Conservation (phyloP, 2,113 vertebrate species). For the Rhineura floridana region DNA sequence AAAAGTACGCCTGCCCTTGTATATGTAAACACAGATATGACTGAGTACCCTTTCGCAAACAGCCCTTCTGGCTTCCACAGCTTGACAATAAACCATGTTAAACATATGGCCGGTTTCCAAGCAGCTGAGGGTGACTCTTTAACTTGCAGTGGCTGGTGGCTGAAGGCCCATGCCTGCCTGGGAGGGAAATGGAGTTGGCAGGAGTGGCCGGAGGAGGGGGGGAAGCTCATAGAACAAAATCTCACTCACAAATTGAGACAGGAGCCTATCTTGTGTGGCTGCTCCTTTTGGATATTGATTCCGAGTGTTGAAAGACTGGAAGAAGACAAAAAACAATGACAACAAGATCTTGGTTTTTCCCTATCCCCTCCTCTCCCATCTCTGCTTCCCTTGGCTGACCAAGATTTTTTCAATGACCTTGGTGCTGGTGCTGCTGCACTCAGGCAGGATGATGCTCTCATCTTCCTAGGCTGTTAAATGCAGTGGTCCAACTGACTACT, state of each 20-base stretch:
- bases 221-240: not conserved
- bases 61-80: slow-evolving; percentile 48
- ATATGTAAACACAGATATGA: slow-evolving; percentile 62
- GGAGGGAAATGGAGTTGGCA: not conserved
- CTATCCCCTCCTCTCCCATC: no score
- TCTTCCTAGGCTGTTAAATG: not conserved
- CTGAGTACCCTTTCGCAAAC: slow-evolving; percentile 44
- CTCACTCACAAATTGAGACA: not conserved
- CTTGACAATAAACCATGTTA: slow-evolving; percentile 7
- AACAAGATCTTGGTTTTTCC: not conserved
- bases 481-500: not conserved
- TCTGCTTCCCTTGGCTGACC: not conserved
- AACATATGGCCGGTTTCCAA: slow-evolving; percentile 31
- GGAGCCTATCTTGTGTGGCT: not conserved
- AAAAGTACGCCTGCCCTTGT: slow-evolving; percentile 51
- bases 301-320: not conserved
- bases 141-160: not conserved
- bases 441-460: slow-evolving; percentile 32
- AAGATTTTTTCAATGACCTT: not conserved
- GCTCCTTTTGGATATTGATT: not conserved
- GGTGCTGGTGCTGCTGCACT: not conserved
- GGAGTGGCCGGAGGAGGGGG: no score
- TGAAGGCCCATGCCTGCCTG: not conserved
- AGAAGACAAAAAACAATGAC: not conserved
- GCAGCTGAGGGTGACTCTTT: slow-evolving; percentile 25